Conservation (phyloP, 2,113 vertebrate species). For the Chloebia gouldiae region DNA sequence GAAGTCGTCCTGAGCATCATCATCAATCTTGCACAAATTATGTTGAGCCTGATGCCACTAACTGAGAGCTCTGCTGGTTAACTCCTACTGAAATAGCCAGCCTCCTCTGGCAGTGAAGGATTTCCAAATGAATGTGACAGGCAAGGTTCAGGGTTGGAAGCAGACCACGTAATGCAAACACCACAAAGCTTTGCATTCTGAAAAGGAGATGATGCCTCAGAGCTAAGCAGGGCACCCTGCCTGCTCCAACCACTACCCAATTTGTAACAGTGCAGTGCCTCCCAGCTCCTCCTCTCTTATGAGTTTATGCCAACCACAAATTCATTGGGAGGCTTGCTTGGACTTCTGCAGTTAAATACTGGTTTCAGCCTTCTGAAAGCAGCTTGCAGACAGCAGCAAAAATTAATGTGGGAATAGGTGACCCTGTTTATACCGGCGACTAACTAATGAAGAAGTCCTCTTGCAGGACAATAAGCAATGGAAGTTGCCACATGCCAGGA, state of each 20-base stretch:
- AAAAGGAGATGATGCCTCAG: not conserved
- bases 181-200: not conserved
- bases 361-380: not conserved
- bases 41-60: fast-evolving
- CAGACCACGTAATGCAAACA: not conserved
- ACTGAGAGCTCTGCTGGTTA: not conserved
- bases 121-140: not conserved
- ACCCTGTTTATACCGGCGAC: not conserved
- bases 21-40: not conserved
- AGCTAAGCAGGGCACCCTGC: not conserved
- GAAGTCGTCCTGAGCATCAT: not conserved
- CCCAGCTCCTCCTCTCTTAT: not conserved
- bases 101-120: not conserved
- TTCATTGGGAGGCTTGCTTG: not conserved
- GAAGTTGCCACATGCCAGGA: not conserved
- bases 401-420: not conserved
- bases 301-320: not conserved
- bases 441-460: not conserved
- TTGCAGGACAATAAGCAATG: not conserved
- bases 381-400: not conserved
- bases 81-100: not conserved
- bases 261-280: fast-evolving
- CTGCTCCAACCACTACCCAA: fast-evolving
- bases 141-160: not conserved
- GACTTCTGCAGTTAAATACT: not conserved